Conservation (phyloP, 2,797 vertebrate species). For the Setipinna tenuifilis region DNA sequence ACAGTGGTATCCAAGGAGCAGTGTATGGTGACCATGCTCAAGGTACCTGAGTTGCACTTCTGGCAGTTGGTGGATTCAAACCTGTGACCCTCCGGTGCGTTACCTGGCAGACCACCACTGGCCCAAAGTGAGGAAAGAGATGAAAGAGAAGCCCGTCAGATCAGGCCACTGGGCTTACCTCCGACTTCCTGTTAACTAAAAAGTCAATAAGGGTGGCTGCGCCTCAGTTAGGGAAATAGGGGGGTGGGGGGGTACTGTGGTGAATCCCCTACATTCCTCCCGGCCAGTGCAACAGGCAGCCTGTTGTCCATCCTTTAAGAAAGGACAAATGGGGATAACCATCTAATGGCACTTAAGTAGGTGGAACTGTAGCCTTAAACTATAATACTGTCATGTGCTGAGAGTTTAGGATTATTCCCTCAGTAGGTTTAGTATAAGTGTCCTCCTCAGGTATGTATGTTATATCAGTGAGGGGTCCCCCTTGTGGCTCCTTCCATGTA, state of each 20-base stretch:
- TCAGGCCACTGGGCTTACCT: not conserved
- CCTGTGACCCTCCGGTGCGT: too few species aligned
- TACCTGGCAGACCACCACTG: too few species aligned
- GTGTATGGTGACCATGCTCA: too few species aligned
- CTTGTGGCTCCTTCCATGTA: not conserved
- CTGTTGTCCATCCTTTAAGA: not conserved
- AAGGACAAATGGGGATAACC: not conserved
- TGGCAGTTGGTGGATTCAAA: too few species aligned
- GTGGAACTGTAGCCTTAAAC: not conserved
- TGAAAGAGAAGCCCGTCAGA: not conserved
- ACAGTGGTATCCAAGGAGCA: too few species aligned
- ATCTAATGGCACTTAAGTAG: not conserved
- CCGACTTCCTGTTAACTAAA: not conserved
- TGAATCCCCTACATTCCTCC: constrained; percentile 14
- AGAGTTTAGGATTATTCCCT: not conserved
- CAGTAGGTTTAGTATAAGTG: not conserved
- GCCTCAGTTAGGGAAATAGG: not conserved
- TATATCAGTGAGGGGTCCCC: not conserved
- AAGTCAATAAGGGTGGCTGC: not conserved
- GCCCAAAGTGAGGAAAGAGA: not conserved
- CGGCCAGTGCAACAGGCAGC: not conserved
- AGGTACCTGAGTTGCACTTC: too few species aligned
- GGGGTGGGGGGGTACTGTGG: not conserved
- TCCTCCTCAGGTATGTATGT: not conserved
- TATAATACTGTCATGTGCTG: not conserved